phyloP scores from a whole-genome alignment of 2,113 vertebrate species.

The Atractosteus spatula region DNA sequence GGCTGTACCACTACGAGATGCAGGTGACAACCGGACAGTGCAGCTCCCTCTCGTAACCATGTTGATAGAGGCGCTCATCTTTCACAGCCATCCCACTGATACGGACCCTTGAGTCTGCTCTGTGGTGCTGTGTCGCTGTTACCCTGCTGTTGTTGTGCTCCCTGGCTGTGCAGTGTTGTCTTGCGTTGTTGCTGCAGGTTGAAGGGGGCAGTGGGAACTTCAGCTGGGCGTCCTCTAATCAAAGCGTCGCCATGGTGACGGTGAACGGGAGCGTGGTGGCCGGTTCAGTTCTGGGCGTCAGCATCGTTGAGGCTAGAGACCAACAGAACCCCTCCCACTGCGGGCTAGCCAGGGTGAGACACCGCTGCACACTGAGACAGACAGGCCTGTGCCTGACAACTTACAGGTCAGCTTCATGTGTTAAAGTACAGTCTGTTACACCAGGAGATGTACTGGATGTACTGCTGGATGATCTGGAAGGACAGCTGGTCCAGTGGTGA shows the following conservation, averaged over 20 bases:
- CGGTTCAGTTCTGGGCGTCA: constrained; percentile 35
- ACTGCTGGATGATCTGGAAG: no score
- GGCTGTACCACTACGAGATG: constrained; percentile 44
- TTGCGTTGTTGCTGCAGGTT: constrained; percentile 41
- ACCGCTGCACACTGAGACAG: no score
- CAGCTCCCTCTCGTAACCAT: no score
- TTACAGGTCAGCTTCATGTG: no score
- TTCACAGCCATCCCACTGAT: no score
- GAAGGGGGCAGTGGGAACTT: constrained; percentile 60
- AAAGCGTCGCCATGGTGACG: constrained; percentile 61
- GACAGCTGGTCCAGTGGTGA: no score
- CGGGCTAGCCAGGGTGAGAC: not conserved
- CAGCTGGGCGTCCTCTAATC: constrained; percentile 60
- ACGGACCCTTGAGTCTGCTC: not conserved
- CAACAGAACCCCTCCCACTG: constrained; percentile 55
- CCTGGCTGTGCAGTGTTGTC: not conserved
- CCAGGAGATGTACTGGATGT: no score
- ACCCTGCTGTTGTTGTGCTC: no score
- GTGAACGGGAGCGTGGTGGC: constrained; percentile 57
- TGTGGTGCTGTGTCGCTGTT: not conserved
- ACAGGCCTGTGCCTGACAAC: no score
- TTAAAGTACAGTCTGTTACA: no score
- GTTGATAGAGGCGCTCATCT: no score
- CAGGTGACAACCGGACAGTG: constrained; percentile 32
- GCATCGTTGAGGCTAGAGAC: constrained; percentile 48